These are phyloP conservation scores for Troides oblongomaculatus DNA, from an alignment of 2,888 invertebrate species.

Conservation along the genomic window DNA sequence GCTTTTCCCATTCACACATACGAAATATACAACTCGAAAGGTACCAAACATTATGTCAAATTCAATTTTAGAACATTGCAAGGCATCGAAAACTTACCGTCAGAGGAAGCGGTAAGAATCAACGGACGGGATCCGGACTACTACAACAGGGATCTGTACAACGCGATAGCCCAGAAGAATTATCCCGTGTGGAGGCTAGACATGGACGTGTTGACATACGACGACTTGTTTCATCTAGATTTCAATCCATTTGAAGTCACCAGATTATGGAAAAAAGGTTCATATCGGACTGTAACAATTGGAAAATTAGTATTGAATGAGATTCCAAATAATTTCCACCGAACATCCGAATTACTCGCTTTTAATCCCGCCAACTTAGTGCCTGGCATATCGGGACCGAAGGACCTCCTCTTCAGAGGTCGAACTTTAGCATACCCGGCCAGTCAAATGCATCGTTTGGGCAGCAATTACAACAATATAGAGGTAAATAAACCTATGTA, in stretches of 20 bases:
- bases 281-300: constrained; percentile 50
- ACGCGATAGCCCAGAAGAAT: constrained; percentile 86
- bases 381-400: constrained; percentile 61
- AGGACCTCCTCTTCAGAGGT: constrained; percentile 51
- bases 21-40: constrained; percentile 86
- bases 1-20: constrained; percentile 93
- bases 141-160: constrained; percentile 90
- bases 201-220: constrained; percentile 52
- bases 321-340: constrained; percentile 52
- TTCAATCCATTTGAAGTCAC: constrained; percentile 62
- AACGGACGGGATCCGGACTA: constrained; percentile 90
- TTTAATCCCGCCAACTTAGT: constrained; percentile 59
- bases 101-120: constrained; percentile 81
- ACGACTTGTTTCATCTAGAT: constrained; percentile 48
- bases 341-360: constrained; percentile 39
- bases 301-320: constrained; percentile 52
- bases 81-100: constrained; percentile 85
- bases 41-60: constrained; percentile 86
- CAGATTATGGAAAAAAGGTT: constrained; percentile 59
- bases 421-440: constrained; percentile 51
- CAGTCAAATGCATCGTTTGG: constrained; percentile 57
- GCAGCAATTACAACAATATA: constrained; percentile 54
- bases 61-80: constrained; percentile 93
- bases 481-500: no score
- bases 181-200: constrained; percentile 61